Conservation (phyloP, 2,113 vertebrate genomes). For the Anser cygnoides region DNA sequence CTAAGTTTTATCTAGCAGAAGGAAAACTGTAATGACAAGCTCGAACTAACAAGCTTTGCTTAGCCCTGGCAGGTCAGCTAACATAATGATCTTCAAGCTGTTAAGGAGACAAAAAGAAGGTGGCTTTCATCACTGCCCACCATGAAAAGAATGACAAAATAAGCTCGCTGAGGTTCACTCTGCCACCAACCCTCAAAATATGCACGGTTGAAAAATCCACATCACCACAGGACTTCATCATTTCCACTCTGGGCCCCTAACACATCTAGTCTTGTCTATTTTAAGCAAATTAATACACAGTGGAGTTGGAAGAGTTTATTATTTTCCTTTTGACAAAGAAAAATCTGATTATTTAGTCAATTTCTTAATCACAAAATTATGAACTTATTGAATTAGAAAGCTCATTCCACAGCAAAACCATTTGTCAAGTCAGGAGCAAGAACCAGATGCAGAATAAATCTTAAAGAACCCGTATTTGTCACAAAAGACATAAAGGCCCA, state of each 20-base stretch:
- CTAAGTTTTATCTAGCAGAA: not conserved
- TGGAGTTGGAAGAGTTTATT: not conserved
- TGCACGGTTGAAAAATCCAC: not conserved
- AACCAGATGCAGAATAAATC: not conserved
- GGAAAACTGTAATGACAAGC: not conserved
- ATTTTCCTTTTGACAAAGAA: not conserved
- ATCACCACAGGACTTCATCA: not conserved
- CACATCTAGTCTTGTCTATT: not conserved
- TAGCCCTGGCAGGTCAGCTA: not conserved
- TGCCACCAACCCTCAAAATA: not conserved
- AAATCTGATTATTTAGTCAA: not conserved
- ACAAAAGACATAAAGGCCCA: not conserved
- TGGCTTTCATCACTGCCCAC: not conserved
- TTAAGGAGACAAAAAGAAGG: not conserved
- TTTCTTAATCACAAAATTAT: not conserved
- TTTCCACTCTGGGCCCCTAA: not conserved
- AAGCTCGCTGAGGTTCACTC: not conserved
- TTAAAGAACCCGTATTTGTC: not conserved
- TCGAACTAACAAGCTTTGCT: not conserved
- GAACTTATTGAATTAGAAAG: not conserved
- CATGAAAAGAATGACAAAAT: not conserved
- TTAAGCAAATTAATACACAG: not conserved
- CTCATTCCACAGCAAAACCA: not conserved
- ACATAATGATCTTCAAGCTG: not conserved
- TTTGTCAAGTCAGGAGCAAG: not conserved